phyloP scores from a whole-genome alignment of 2,888 invertebrate species.

The Pseudococcus longispinus region DNA sequence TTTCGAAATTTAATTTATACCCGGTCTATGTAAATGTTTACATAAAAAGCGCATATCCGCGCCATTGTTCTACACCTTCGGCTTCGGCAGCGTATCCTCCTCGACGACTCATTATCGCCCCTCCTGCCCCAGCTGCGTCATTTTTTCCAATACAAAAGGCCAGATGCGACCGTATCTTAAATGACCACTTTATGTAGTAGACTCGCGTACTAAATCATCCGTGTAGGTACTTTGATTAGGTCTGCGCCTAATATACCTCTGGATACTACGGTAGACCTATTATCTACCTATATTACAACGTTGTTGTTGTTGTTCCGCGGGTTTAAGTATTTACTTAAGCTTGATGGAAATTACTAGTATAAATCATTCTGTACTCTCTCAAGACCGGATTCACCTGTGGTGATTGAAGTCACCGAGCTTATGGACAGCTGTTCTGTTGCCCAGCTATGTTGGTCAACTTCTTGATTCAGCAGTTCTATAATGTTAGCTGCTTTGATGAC shows the following conservation, averaged over 20 bases:
- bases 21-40: constrained; percentile 33
- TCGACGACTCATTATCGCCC: not conserved
- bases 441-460: not conserved
- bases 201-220: not conserved
- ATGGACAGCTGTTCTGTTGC: not conserved
- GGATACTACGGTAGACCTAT: not conserved
- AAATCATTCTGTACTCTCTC: not conserved
- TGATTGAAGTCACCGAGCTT: not conserved
- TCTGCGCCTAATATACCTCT: not conserved
- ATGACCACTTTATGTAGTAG: not conserved
- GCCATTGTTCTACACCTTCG: constrained; percentile 1
- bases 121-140: not conserved
- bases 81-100: not conserved
- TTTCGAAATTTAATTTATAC: constrained; percentile 35
- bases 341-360: not conserved
- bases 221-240: not conserved
- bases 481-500: not conserved
- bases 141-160: not conserved
- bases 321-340: not conserved
- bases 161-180: constrained; percentile 10
- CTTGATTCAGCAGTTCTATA: not conserved
- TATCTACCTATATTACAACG: not conserved
- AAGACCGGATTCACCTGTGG: constrained; percentile 12
- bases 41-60: constrained; percentile 37
- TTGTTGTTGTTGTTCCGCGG: not conserved